These are phyloP conservation scores for Drosophila acutilabella DNA, from an alignment of 2,888 invertebrate genomes.

Conservation along the genomic window DNA sequence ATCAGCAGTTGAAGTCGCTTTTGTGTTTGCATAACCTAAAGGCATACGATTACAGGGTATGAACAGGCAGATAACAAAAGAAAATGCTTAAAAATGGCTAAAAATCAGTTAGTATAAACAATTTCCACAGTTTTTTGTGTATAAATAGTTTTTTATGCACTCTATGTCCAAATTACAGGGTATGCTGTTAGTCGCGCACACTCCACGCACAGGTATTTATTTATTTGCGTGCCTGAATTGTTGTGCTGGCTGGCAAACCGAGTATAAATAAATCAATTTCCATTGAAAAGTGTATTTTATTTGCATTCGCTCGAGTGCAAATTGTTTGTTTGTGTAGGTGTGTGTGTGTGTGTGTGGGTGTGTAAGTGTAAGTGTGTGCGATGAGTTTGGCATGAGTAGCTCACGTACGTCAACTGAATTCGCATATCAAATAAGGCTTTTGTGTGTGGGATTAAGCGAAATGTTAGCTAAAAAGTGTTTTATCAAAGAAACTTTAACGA, in stretches of 20 bases:
- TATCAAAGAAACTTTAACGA: background rate
- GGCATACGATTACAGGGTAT: background rate
- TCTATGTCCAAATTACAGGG: background rate
- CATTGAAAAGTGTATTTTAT: slow-evolving; percentile 60
- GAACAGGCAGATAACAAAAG: background rate
- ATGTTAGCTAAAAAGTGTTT: background rate
- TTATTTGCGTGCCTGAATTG: slow-evolving; percentile 42
- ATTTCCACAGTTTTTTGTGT: too few species aligned
- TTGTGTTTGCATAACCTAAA: slow-evolving; percentile 27
- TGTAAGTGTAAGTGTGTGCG: background rate
- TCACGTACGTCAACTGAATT: slow-evolving; percentile 2
- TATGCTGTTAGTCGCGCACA: background rate
- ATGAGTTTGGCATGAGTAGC: slow-evolving; percentile 22
- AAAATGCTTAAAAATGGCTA: background rate
- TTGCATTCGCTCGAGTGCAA: slow-evolving; percentile 66
- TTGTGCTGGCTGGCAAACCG: slow-evolving; percentile 55
- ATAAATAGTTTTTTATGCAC: too few species aligned
- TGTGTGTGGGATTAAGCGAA: background rate
- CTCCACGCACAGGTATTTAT: slow-evolving; percentile 24
- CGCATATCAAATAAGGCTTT: slow-evolving; percentile 1
- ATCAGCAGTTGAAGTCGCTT: slow-evolving; percentile 26
- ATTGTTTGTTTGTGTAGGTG: slow-evolving; percentile 32
- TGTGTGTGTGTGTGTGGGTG: too few species aligned
- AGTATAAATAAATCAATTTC: slow-evolving; percentile 64
- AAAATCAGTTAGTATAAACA: background rate